phyloP scores from a whole-genome alignment of 2,888 invertebrate species.

The Pantelozetes paolii region DNA sequence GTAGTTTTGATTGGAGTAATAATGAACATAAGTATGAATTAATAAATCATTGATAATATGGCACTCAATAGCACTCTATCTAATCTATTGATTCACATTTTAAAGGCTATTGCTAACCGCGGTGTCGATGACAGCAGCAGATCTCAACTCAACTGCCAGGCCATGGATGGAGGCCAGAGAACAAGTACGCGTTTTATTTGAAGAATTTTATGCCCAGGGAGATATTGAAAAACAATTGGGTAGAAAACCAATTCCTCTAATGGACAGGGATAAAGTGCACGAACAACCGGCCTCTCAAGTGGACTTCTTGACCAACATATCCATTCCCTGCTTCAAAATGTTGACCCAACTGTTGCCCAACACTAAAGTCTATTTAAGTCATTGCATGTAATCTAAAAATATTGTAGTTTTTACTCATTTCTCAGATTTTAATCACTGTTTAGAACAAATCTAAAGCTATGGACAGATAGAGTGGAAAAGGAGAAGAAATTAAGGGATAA shows the following conservation, averaged over 20 bases:
- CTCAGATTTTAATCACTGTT: not conserved
- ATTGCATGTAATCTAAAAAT: too few relatives aligned
- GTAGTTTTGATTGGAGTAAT: conserved; percentile 63
- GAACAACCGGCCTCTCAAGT: conserved; percentile 69
- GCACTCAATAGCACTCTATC: too few relatives aligned
- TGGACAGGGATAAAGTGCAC: conserved; percentile 68
- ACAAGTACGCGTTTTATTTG: conserved; percentile 74
- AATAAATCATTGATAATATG: too few relatives aligned
- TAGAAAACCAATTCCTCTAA: conserved; percentile 71
- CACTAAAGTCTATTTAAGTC: not conserved
- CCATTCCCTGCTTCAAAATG: conserved; percentile 28
- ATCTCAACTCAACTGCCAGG: conserved; percentile 75
- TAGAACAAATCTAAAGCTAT: conserved; percentile 22
- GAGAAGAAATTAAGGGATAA: conserved; percentile 8
- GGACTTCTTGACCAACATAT: conserved; percentile 43
- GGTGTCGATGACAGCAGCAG: conserved; percentile 76
- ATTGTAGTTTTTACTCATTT: too few relatives aligned
- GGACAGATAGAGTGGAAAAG: conserved; percentile 12
- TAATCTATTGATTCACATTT: too few relatives aligned
- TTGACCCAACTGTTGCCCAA: conserved; percentile 22
- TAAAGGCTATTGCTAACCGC: conserved; percentile 65
- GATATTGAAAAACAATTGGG: conserved; percentile 68
- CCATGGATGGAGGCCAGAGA: conserved; percentile 76
- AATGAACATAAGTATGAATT: conserved; percentile 64
- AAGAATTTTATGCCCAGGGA: conserved; percentile 73